Evolutionary conservation across 2,113 vertebrate species (phyloP), one percentile per base, ranked within the genome.

Genomic region (Leucopsar rothschildi): DNA sequence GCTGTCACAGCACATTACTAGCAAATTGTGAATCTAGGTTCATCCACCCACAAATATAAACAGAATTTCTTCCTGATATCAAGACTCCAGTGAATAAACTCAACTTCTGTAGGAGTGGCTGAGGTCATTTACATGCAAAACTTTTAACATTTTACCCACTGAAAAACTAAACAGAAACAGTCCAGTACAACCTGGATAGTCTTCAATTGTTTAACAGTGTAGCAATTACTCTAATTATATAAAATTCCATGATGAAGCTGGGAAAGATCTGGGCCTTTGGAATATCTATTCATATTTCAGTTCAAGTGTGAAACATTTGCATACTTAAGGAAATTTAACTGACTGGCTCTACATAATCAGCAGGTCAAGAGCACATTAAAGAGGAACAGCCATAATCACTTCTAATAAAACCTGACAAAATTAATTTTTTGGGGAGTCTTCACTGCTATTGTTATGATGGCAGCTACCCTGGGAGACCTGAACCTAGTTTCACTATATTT

Each of bases 1-100:
- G 52, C 82, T 92, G 88, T 86, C 93, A 93, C 82, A 80, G 68
- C 53, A 70, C 21, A 86, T 96, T 93, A 96, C 31, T 17, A 88
- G 44, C 56, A 92, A 90, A 81, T n/a, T 56, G 56, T 73, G 76
- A 93, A 68, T 80, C 68, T 60, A 73, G 60, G 60, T 56, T 64
- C 76, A 88, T 57, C 60, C 49, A 86, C 23, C 33, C 64, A 25
- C 19, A 75, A 96, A 94, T 22, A 92, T 7, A 86, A 92, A 77
- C 56, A 15, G 23, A 61, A 13, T 56, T 84, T 88, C 69, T 73
- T 89, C 69, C 45, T 61, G 21, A 25, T 72, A 88, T 5, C 27
- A 63, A 72, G 87, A 72, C 27, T 69, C 50, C 24, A 86, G 61
- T 20, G 49, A 47, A 83, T 49, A 59, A 82, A 94, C 52, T 47